Percentiles rank a stretch among this genome's conserved stretches.
These are phyloP conservation scores for Megastigmus dorsalis DNA, from an alignment of 2,888 invertebrate species.

Conservation along the genomic window DNA sequence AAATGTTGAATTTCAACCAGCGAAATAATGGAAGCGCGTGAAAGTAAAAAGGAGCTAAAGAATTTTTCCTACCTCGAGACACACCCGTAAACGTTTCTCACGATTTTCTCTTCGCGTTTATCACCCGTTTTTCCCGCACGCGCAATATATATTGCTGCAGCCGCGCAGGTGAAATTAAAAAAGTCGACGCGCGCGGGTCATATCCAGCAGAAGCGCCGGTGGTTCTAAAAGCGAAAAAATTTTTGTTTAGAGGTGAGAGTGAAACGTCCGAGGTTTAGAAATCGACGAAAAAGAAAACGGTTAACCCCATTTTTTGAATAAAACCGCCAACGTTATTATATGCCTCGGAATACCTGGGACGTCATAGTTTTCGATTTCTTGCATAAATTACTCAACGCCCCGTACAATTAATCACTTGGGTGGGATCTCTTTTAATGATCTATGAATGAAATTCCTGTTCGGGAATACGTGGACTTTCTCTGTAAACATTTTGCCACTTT, in stretches of 20 bases:
- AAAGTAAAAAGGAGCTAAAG: too few species aligned
- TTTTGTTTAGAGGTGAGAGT: neutral
- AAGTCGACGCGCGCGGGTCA: too few species aligned
- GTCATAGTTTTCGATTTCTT: constrained; percentile 6
- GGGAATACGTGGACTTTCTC: constrained; percentile 11
- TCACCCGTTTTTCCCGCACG: too few species aligned
- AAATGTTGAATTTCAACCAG: too few species aligned
- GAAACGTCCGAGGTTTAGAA: neutral
- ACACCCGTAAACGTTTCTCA: too few species aligned
- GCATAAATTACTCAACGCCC: neutral
- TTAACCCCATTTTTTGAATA: neutral
- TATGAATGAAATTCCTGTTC: neutral
- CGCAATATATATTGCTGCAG: too few species aligned
- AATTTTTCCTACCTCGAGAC: too few species aligned
- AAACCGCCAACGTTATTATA: neutral
- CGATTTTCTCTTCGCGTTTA: too few species aligned
- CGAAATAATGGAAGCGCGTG: too few species aligned
- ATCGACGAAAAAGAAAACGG: neutral
- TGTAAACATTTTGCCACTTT: constrained; percentile 15
- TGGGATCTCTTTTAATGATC: neutral
- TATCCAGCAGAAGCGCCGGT: too few species aligned
- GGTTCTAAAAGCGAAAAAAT: too few species aligned
- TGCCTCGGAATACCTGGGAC: neutral
- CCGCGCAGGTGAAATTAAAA: too few species aligned
- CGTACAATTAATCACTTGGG: neutral